Evolutionary conservation across 2,888 invertebrate species (phyloP).

Genomic region (Caenorhabditis macrosperma): DNA sequence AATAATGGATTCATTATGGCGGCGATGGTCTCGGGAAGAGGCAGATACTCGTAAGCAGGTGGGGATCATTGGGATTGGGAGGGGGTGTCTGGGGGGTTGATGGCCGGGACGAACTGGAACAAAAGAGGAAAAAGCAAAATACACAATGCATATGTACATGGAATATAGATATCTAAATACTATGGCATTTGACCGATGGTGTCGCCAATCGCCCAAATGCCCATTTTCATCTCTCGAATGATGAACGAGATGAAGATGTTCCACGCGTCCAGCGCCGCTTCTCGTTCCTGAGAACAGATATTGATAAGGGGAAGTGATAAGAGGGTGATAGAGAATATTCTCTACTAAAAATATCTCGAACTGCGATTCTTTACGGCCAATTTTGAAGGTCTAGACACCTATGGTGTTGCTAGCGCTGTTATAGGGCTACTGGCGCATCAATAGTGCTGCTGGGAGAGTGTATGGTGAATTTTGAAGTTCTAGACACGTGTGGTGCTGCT

Average conservation of each 20-base stretch:
- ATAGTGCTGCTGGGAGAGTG: too few relatives aligned
- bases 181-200: slow-evolving; percentile 55
- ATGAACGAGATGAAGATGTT: slow-evolving; percentile 77
- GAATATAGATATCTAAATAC: not conserved
- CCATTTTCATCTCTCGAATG: slow-evolving; percentile 79
- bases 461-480: too few relatives aligned
- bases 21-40: not conserved
- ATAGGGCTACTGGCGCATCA: too few relatives aligned
- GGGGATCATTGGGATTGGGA: slow-evolving; percentile 21
- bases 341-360: too few relatives aligned
- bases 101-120: not conserved
- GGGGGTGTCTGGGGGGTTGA: not conserved
- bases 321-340: not conserved
- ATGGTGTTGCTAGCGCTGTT: too few relatives aligned
- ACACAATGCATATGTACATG: slow-evolving; percentile 11
- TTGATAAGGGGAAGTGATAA: not conserved
- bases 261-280: slow-evolving; percentile 74
- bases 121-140: slow-evolving; percentile 20
- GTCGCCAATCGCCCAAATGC: slow-evolving; percentile 70
- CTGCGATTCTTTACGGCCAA: not conserved
- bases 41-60: slow-evolving; percentile 50
- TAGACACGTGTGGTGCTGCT: too few relatives aligned
- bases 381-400: too few relatives aligned
- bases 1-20: slow-evolving; percentile 31
- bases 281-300: slow-evolving; percentile 73